A percentile compares a stretch with the other conserved stretches of the same genome.
Conservation (phyloP, 1,140 invertebrate species). For the Pseudomyrmex sp. region DNA sequence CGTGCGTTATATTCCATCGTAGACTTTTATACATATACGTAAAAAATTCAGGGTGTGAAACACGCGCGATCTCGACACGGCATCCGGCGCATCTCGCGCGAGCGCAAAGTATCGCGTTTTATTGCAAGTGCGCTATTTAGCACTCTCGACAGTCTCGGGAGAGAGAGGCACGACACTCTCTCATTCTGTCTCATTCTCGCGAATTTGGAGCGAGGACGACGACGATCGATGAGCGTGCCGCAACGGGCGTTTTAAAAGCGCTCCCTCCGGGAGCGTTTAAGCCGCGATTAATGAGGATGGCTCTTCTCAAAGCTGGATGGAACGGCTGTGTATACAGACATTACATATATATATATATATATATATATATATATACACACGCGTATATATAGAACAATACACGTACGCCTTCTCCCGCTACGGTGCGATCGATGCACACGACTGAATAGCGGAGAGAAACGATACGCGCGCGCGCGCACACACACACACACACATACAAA, state of each 20-base stretch:
- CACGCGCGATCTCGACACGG: background rate
- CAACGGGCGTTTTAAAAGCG: conserved; percentile 39
- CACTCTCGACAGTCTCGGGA: conserved; percentile 27
- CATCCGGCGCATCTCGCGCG: conserved; percentile 20
- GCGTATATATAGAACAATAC: background rate
- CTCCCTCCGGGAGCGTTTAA: conserved; percentile 43
- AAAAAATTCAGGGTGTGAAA: no score
- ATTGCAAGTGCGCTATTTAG: conserved; percentile 30
- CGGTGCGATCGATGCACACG: conserved; percentile 63
- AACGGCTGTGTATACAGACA: conserved; percentile 61
- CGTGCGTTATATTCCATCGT: no score
- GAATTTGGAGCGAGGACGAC: conserved; percentile 56
- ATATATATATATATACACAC: background rate
- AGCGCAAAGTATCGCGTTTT: background rate
- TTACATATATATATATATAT: conserved; percentile 20
- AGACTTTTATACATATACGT: no score
- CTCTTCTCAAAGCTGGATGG: conserved; percentile 68
- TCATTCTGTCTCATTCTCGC: conserved; percentile 8
- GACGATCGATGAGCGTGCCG: conserved; percentile 39
- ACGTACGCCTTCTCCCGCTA: conserved; percentile 23
- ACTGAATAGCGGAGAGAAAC: conserved; percentile 53
- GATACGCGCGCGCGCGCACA: background rate
- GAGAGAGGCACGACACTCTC: background rate
- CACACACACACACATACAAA: background rate
- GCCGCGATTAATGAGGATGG: conserved; percentile 48